These are phyloP conservation scores for Ambastaia sidthimunki DNA, from an alignment of 2,797 vertebrate species.

Conservation along the genomic window DNA sequence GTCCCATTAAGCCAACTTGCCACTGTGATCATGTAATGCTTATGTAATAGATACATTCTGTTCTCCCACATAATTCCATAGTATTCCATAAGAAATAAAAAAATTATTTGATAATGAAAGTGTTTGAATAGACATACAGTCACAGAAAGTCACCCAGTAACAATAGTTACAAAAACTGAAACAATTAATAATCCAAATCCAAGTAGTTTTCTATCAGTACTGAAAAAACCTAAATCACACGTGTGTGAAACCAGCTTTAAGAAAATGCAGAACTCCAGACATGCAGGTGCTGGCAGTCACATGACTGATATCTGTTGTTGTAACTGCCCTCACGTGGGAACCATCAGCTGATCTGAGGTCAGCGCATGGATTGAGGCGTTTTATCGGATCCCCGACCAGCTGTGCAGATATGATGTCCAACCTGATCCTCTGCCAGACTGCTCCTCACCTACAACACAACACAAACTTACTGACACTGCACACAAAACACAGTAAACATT, in stretches of 20 bases:
- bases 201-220: too few relatives aligned
- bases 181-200: too few relatives aligned
- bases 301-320: too few relatives aligned
- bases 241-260: too few relatives aligned
- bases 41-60: neutral
- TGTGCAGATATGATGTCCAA: slow-evolving; percentile 97
- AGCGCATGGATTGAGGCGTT: neutral
- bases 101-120: neutral
- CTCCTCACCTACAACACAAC: slow-evolving; percentile 83
- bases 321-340: too few relatives aligned
- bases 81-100: neutral
- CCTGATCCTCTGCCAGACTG: slow-evolving; percentile 83
- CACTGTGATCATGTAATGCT: neutral
- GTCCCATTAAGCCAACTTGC: too few relatives aligned
- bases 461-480: neutral
- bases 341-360: neutral
- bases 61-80: neutral
- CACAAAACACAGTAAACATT: neutral
- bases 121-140: neutral
- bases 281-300: too few relatives aligned
- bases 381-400: slow-evolving; percentile 94
- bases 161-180: too few relatives aligned
- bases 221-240: too few relatives aligned
- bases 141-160: too few relatives aligned
- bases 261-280: neutral